These are phyloP conservation scores for Eumaeus atala DNA, from an alignment of 1,140 invertebrate species.

Conservation along the genomic window DNA sequence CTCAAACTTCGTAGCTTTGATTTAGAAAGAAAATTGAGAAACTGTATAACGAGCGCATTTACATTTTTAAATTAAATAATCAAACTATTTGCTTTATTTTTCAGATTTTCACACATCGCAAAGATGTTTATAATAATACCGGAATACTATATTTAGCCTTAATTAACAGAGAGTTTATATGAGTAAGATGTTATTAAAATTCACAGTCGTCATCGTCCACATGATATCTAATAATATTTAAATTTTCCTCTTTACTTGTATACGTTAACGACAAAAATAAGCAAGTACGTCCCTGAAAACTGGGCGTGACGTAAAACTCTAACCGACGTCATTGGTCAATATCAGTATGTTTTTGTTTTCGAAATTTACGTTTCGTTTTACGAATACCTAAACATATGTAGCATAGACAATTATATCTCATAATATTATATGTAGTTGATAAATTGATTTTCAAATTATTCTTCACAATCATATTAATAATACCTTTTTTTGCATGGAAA, in stretches of 20 bases:
- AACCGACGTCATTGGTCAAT: constrained; percentile 55
- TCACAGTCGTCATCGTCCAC: constrained; percentile 28
- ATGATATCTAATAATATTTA: constrained; percentile 39
- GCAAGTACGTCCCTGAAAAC: constrained; percentile 63
- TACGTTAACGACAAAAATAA: constrained; percentile 52
- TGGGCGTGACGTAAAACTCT: constrained; percentile 61
- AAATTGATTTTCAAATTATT: too few species aligned
- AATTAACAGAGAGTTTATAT: not conserved
- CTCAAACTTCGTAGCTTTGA: not conserved
- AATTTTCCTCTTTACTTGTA: constrained; percentile 42
- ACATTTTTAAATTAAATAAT: constrained; percentile 4
- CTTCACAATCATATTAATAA: too few species aligned
- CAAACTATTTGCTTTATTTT: constrained; percentile 2
- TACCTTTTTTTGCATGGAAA: too few species aligned
- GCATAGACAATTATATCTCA: not conserved
- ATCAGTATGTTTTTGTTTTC: constrained; percentile 32
- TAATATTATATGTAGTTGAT: too few species aligned
- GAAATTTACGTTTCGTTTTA: constrained; percentile 47
- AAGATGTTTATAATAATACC: not conserved
- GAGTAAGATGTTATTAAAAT: constrained; percentile 19
- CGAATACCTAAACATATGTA: constrained; percentile 6
- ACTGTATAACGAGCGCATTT: not conserved
- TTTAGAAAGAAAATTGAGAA: not conserved
- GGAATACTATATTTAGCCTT: not conserved
- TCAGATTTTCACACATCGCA: not conserved